These are phyloP conservation scores for Acrobasis consociella DNA, from an alignment of 2,888 invertebrate species.

Conservation along the genomic window DNA sequence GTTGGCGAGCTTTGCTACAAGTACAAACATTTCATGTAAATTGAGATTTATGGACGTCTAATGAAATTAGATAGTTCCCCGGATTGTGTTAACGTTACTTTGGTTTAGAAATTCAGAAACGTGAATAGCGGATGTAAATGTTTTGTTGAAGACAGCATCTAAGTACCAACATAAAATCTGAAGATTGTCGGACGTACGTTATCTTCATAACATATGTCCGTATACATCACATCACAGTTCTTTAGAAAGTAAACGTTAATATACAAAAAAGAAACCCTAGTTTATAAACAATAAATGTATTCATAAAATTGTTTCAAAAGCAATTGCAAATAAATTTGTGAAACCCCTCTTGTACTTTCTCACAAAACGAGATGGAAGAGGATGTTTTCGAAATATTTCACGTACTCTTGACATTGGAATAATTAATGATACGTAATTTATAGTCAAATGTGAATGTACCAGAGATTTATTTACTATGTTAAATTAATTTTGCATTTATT, in stretches of 20 bases:
- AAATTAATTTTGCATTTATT: background rate
- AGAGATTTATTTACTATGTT: background rate
- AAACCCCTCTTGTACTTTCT: slow-evolving; percentile 38
- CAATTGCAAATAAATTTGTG: too few relatives aligned
- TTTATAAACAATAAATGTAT: too few relatives aligned
- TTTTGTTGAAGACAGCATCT: background rate
- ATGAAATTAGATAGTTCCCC: slow-evolving; percentile 34
- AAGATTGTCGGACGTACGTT: too few relatives aligned
- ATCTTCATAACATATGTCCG: too few relatives aligned
- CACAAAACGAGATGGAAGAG: slow-evolving; percentile 55
- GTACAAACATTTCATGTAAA: slow-evolving; percentile 44
- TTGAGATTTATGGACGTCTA: slow-evolving; percentile 46
- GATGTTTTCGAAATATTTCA: slow-evolving; percentile 61
- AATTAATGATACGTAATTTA: slow-evolving; percentile 63
- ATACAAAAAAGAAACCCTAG: too few relatives aligned
- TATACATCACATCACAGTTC: too few relatives aligned
- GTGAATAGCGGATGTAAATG: background rate
- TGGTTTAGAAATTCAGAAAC: background rate
- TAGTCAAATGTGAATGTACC: slow-evolving; percentile 34
- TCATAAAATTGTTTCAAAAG: too few relatives aligned
- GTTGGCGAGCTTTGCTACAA: slow-evolving; percentile 46
- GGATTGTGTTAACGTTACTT: slow-evolving; percentile 12
- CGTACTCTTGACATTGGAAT: slow-evolving; percentile 46
- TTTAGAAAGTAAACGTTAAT: too few relatives aligned
- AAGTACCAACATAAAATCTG: too few relatives aligned